phyloP scores from a whole-genome alignment of 2,113 vertebrate species.

The Scatophagus argus region DNA sequence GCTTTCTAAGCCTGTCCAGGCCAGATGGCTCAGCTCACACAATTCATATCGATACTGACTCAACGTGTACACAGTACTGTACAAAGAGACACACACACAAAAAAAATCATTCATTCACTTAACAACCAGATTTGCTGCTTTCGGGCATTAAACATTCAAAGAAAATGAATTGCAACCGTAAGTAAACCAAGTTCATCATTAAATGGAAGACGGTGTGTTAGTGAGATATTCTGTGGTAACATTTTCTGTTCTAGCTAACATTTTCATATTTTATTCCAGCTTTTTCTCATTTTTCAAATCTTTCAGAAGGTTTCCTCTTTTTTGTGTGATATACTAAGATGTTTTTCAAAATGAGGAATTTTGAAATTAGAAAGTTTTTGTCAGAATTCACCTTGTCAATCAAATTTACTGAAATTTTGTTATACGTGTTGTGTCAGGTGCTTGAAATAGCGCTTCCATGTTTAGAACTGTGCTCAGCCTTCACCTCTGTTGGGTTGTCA shows the following conservation, averaged over 20 bases:
- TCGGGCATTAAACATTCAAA: too few relatives aligned
- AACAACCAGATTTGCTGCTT: too few relatives aligned
- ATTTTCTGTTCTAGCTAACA: too few relatives aligned
- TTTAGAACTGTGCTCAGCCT: background rate
- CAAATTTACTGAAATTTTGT: background rate
- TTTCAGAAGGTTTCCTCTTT: background rate
- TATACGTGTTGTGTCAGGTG: background rate
- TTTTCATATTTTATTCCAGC: too few relatives aligned
- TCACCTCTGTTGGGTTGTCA: slow-evolving; percentile 47
- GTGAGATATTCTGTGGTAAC: too few relatives aligned
- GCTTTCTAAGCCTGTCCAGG: slow-evolving; percentile 84
- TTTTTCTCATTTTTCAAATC: background rate
- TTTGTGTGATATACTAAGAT: background rate
- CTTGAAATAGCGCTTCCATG: background rate
- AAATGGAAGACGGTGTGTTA: too few relatives aligned
- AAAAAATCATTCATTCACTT: background rate
- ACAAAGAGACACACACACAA: slow-evolving; percentile 22
- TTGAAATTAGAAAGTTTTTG: too few relatives aligned
- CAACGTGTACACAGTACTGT: background rate
- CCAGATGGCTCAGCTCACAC: slow-evolving; percentile 83
- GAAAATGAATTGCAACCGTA: too few relatives aligned
- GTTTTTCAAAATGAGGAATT: background rate
- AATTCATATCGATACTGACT: slow-evolving; percentile 69
- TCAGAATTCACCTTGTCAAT: background rate
- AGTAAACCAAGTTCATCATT: too few relatives aligned